Evolutionary conservation across 1,140 invertebrate species (phyloP), one percentile per base, ranked within the genome.

Genomic region (Papilio xuthus): DNA sequence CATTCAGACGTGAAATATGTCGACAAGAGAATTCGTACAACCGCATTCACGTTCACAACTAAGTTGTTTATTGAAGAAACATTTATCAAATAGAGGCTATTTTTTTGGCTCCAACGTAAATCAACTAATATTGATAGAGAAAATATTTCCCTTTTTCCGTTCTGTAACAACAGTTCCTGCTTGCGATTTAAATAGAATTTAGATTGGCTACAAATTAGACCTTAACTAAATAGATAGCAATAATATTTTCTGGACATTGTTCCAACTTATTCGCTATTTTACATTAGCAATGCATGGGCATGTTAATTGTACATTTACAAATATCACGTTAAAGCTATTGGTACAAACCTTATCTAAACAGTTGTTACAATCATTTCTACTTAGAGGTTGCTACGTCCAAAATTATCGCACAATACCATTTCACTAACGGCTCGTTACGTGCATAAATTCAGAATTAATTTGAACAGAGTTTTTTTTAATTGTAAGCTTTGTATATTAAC

Each of bases 321-420:
- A 56, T 20, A 50, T 50, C 47, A 28, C 60, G 60, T 26, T 28
- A 15, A 63, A 63, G 26, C 60, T 63, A 63, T 63, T 63, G 60
- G 12, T 32, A 15, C 60, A 28, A 60, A 12, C 26, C 60, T 63
- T 63, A 63, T 63, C 60, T 63, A 63, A 63, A 63, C 60, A 63
- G 60, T 13, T 63, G 60, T 63, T 32, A 63, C 26, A 28, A 63
- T 63, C 26, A 63, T 63, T 63, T 63, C 60, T 63, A 63, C 60
- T 63, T 63, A 63, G 60, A 3, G 60, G 60, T 28, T 63, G 60
- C 10, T 28, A 63, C 12, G 23, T 28, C 26, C 60, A 26, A 63
- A 63, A 15, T 63, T 63, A 63, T 26, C 60, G 26, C 60, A n/a
- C n/a, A n/a, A n/a, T 28, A 26, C 26, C 13, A 28, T 63, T 63